Evolutionary conservation across 2,888 invertebrate species (phyloP).

Genomic region (Tyria jacobaeae): DNA sequence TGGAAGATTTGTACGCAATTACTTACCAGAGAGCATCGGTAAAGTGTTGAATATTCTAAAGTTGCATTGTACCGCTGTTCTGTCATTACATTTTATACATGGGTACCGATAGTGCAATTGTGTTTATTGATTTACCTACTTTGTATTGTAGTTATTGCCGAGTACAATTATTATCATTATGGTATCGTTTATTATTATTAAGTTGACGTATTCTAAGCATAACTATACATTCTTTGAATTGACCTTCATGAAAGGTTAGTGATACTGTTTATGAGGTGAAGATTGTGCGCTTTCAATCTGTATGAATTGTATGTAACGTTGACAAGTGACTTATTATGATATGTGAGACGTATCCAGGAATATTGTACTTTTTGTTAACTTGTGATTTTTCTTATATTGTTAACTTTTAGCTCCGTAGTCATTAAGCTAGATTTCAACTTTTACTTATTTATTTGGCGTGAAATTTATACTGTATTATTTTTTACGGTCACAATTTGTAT

Average conservation of each 20-base stretch:
- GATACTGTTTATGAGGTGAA: constrained; percentile 82
- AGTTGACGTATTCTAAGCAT: constrained; percentile 82
- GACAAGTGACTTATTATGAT: constrained; percentile 69
- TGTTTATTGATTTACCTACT: constrained; percentile 66
- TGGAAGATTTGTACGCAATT: constrained; percentile 72
- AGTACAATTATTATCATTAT: constrained; percentile 79
- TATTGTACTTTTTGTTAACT: constrained; percentile 65
- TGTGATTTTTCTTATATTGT: constrained; percentile 83
- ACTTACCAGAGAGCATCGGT: constrained; percentile 69
- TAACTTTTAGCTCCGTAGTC: constrained; percentile 81
- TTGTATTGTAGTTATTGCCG: constrained; percentile 74
- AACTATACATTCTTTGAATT: constrained; percentile 86
- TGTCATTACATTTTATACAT: constrained; percentile 65
- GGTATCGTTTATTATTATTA: constrained; percentile 73
- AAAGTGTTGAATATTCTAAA: constrained; percentile 83
- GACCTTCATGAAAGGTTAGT: constrained; percentile 86
- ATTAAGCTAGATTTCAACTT: constrained; percentile 79
- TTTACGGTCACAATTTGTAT: constrained; percentile 73
- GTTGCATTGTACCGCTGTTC: constrained; percentile 67
- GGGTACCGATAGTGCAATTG: constrained; percentile 73
- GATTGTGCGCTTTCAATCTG: constrained; percentile 73
- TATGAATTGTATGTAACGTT: constrained; percentile 68
- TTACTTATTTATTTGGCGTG: constrained; percentile 75
- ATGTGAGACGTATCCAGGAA: constrained; percentile 72
- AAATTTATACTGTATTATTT: constrained; percentile 59